These are phyloP conservation scores for Benthosema pterotum DNA, from an alignment of 2,797 vertebrate species.

Conservation along the genomic window DNA sequence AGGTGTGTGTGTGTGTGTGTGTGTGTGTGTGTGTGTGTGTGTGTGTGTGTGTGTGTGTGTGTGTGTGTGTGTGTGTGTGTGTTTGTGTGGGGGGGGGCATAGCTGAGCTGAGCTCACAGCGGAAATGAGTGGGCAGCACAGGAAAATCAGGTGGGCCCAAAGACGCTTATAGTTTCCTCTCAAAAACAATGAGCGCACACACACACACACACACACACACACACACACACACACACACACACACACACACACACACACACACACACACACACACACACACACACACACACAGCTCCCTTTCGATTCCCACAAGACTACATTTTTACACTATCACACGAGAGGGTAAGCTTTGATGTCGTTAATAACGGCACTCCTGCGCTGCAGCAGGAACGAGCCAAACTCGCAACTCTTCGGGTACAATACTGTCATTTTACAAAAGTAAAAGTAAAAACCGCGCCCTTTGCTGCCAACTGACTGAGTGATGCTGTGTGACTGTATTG, in stretches of 20 bases:
- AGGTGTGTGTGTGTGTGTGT: neutral
- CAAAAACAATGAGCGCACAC: constrained; percentile 14
- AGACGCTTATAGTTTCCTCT: constrained; percentile 36
- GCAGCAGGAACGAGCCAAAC: too few species aligned
- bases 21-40: neutral
- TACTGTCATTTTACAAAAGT: too few species aligned
- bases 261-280: too few species aligned
- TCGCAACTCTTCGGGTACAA: too few species aligned
- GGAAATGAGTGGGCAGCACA: constrained; percentile 47
- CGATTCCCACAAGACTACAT: too few species aligned
- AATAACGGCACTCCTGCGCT: too few species aligned
- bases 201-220: neutral
- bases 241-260: neutral
- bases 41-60: neutral
- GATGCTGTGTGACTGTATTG: too few species aligned
- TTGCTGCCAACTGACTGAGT: too few species aligned
- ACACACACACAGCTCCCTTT: neutral
- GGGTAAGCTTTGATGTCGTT: too few species aligned
- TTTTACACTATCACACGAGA: too few species aligned
- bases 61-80: constrained; percentile 9
- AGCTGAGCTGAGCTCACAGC: neutral
- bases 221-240: neutral
- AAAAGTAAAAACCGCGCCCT: too few species aligned
- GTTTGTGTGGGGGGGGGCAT: constrained; percentile 16
- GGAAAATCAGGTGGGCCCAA: constrained; percentile 55